Evolutionary conservation across 1,140 invertebrate species (phyloP).

Genomic region (Hypsibius dujardini): DNA sequence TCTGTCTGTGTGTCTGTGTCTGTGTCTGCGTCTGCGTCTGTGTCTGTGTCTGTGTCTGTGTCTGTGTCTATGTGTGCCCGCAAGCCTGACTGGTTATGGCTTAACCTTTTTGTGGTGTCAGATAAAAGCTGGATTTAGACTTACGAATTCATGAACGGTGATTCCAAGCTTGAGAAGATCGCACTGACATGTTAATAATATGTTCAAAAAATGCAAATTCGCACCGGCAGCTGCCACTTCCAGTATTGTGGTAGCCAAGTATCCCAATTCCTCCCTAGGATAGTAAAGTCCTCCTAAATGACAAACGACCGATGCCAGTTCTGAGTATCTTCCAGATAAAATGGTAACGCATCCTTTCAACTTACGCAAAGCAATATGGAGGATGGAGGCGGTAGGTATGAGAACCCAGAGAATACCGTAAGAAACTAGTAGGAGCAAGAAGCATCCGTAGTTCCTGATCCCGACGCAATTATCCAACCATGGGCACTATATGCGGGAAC

Average conservation of each 20-base stretch:
- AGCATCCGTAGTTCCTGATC: not conserved
- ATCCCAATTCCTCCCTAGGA: not conserved
- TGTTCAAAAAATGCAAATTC: not conserved
- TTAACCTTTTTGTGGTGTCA: too few relatives aligned
- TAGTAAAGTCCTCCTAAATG: too few relatives aligned
- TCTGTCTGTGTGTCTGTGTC: too few relatives aligned
- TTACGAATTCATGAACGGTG: constrained; percentile 6
- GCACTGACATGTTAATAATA: not conserved
- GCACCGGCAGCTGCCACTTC: not conserved
- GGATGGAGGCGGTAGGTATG: not conserved
- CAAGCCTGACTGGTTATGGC: too few relatives aligned
- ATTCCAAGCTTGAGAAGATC: not conserved
- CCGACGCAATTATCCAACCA: constrained; percentile 5
- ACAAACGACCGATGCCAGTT: too few relatives aligned
- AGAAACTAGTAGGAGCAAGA: not conserved
- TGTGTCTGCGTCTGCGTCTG: not conserved
- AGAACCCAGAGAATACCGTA: not conserved
- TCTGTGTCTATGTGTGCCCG: too few relatives aligned
- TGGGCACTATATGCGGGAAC: not conserved
- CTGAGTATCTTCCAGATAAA: too few relatives aligned
- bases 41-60: not conserved
- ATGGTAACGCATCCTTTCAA: not conserved
- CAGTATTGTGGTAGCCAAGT: not conserved
- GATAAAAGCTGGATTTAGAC: not conserved
- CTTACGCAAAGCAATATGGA: not conserved